Evolutionary conservation across 2,888 invertebrate genomes (phyloP).

Genomic region (Monochamus alternatus): DNA sequence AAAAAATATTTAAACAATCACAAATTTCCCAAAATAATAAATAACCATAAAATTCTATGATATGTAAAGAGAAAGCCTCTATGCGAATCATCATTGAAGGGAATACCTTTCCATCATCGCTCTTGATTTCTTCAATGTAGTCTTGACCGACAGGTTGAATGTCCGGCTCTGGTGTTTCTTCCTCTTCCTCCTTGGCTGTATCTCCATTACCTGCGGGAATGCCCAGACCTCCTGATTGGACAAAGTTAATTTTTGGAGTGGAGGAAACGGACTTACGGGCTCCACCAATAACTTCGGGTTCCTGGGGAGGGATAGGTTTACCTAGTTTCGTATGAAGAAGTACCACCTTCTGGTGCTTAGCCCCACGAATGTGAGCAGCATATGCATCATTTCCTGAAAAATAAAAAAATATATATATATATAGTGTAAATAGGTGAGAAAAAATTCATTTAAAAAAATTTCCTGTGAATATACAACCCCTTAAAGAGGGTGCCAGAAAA

Average conservation of each 20-base stretch:
- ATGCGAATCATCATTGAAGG: neutral
- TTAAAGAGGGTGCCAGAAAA: no score
- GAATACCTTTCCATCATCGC: constrained; percentile 87
- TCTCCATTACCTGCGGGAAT: constrained; percentile 71
- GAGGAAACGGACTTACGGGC: constrained; percentile 74
- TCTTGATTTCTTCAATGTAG: constrained; percentile 97
- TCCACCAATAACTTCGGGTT: constrained; percentile 88
- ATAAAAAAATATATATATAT: constrained; percentile 17
- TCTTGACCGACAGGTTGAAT: constrained; percentile 96
- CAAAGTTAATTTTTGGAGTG: constrained; percentile 88
- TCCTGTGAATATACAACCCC: no score
- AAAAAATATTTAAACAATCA: no score
- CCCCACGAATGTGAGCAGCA: constrained; percentile 97
- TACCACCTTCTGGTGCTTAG: constrained; percentile 98
- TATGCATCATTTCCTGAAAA: constrained; percentile 94
- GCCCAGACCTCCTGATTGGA: constrained; percentile 83
- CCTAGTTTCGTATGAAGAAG: constrained; percentile 97
- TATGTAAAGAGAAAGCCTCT: neutral
- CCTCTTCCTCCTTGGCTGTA: constrained; percentile 71
- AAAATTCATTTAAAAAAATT: no score
- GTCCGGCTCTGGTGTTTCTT: constrained; percentile 80
- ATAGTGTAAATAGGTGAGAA: no score
- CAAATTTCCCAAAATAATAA: neutral
- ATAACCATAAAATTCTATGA: neutral
- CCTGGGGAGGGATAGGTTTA: constrained; percentile 96